These are phyloP conservation scores for Aegithalos caudatus DNA, from an alignment of 2,113 vertebrate species.

Conservation along the genomic window DNA sequence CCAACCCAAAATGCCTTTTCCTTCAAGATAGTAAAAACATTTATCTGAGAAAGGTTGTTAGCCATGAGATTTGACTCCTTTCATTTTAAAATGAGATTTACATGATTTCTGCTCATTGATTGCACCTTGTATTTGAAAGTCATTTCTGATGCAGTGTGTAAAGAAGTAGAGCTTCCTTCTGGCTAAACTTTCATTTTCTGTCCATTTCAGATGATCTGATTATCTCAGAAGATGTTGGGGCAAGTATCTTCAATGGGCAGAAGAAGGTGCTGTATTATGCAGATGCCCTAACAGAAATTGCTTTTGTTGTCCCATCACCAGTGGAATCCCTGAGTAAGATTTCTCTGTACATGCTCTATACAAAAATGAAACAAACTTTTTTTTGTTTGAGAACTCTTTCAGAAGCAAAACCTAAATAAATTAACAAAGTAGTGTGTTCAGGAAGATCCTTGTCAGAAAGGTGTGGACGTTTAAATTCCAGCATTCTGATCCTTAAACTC, in stretches of 20 bases:
- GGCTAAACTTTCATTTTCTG: neutral
- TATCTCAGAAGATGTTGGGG: conserved; percentile 83
- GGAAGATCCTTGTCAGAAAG: neutral
- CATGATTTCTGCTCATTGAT: neutral
- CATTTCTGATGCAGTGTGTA: neutral
- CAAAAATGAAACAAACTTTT: neutral
- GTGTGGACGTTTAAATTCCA: neutral
- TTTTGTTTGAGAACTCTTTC: neutral
- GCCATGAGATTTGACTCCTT: neutral
- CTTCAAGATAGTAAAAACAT: neutral
- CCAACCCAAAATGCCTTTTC: neutral
- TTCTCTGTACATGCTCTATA: neutral
- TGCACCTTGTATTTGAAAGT: neutral
- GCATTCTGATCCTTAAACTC: neutral
- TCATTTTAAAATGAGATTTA: neutral
- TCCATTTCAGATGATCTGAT: conserved; percentile 77
- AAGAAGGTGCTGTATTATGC: conserved; percentile 94
- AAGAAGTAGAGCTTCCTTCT: neutral
- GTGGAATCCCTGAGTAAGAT: conserved; percentile 85
- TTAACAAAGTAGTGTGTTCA: neutral
- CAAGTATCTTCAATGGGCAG: conserved; percentile 92
- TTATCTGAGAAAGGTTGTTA: neutral
- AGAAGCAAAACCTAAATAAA: neutral
- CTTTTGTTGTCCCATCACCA: conserved; percentile 92
- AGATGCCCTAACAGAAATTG: conserved; percentile 93